Evolutionary conservation across 2,888 invertebrate genomes (phyloP), one percentile per base, ranked within the genome.

Genomic region (Trichogramma dendrolimi): DNA sequence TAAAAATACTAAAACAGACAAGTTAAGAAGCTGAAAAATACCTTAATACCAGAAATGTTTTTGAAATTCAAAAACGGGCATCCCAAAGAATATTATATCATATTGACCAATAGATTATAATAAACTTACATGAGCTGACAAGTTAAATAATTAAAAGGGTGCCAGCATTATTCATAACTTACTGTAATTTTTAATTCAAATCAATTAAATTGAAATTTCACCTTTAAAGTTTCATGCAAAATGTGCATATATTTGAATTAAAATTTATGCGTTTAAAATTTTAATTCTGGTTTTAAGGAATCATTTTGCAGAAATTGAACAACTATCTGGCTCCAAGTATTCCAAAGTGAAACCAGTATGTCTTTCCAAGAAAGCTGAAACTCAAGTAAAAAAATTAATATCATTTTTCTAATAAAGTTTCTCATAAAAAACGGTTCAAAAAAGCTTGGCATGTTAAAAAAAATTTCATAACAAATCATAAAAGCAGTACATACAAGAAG

Each of bases 291-390:
- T 63, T 6, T 62, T 63, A 62, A 63, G 61, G 53, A 52, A 55
- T 7, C 49, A 52, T 67, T 67, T 62, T 57, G 49, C 60, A 42
- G 39, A 60, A 58, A 59, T 39, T 51, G 59, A 61, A 63, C 65
- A 57, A 56, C 42, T 59, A 53, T 52, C 14, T 60, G 52, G 62
- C 59, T 62, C 62, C 62, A 42, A 54, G 61, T 59, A 64, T 59
- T 63, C 64, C 67, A 56, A 64, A 64, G 64, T 54, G 51, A 54
- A 49, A 62, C 52, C 65, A 48, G 38, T 63, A 63, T 53, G 62
- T 62, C 62, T 42, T 27, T 56, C 62, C 58, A 44, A 61, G 64
- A 68, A 67, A 67, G 72, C 74, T 77, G 75, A 75, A 77, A 77
- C 72, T 74, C 61, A 73, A 75, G 73, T 62, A 48, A 67, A 55